These are phyloP conservation scores for Zingel zingel DNA, from an alignment of 2,113 vertebrate species.

Conservation along the genomic window DNA sequence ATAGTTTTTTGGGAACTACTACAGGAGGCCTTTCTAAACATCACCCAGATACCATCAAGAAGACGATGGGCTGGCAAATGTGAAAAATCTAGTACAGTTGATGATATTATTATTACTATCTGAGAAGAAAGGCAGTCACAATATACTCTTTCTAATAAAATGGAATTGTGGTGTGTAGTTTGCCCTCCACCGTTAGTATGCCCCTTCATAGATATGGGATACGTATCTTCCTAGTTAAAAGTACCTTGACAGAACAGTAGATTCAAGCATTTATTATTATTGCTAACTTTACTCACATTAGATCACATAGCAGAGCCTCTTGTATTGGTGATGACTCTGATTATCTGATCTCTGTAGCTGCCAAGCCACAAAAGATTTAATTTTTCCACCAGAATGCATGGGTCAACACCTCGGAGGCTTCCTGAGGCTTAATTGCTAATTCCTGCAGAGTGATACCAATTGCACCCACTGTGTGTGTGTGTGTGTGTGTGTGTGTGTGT, in stretches of 20 bases:
- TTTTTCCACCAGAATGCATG: conserved; percentile 16
- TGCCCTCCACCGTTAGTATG: background rate
- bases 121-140: background rate
- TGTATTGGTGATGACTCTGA: background rate
- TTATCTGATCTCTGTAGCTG: conserved; percentile 6
- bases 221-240: background rate
- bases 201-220: background rate
- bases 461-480: conserved; percentile 7
- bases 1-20: background rate
- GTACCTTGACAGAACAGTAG: background rate
- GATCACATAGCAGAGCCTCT: background rate
- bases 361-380: conserved; percentile 31
- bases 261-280: background rate
- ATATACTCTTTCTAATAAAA: background rate
- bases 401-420: conserved; percentile 25
- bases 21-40: background rate
- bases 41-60: background rate
- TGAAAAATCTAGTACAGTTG: background rate
- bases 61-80: background rate
- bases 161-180: background rate
- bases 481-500: conserved; percentile 4
- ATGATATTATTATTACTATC: background rate
- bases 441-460: conserved; percentile 24
- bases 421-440: conserved; percentile 12
- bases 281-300: background rate